Conservation (phyloP, 2,888 invertebrate genomes). For the Vesta saturnalis region DNA sequence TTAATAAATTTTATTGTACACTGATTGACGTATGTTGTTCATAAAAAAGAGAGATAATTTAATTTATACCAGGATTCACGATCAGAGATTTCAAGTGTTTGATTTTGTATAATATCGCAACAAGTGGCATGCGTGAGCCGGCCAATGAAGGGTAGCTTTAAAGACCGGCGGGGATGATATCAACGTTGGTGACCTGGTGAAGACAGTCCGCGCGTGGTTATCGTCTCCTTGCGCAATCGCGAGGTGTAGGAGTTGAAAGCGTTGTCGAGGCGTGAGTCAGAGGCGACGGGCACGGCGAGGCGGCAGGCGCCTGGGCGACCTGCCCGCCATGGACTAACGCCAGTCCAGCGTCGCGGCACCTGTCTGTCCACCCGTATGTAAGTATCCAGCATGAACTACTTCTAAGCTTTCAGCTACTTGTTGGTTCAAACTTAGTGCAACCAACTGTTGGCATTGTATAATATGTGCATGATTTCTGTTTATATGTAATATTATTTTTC, state of each 20-base stretch:
- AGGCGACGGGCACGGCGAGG: slow-evolving; percentile 61
- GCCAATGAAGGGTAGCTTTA: slow-evolving; percentile 53
- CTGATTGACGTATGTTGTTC: no score
- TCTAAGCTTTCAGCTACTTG: slow-evolving; percentile 6
- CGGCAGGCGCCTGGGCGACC: slow-evolving; percentile 58
- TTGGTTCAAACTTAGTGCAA: neutral
- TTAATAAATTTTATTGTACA: no score
- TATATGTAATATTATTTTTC: no score
- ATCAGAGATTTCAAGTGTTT: neutral
- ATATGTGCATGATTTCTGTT: neutral
- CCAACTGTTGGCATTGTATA: neutral
- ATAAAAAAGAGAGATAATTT: neutral
- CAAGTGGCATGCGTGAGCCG: slow-evolving; percentile 56
- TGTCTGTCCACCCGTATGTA: slow-evolving; percentile 55
- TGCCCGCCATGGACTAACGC: slow-evolving; percentile 56
- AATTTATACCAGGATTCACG: neutral
- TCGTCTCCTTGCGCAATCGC: slow-evolving; percentile 57
- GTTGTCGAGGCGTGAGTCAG: slow-evolving; percentile 53
- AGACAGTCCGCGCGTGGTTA: slow-evolving; percentile 56
- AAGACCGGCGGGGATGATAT: slow-evolving; percentile 58
- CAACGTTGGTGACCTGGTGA: slow-evolving; percentile 51
- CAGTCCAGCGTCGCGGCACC: slow-evolving; percentile 57
- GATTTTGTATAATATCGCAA: slow-evolving; percentile 34
- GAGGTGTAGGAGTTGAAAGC: slow-evolving; percentile 40
- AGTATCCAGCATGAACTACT: slow-evolving; percentile 46